These are phyloP conservation scores for Furnarius figulus DNA, from an alignment of 2,113 vertebrate genomes.

Conservation along the genomic window DNA sequence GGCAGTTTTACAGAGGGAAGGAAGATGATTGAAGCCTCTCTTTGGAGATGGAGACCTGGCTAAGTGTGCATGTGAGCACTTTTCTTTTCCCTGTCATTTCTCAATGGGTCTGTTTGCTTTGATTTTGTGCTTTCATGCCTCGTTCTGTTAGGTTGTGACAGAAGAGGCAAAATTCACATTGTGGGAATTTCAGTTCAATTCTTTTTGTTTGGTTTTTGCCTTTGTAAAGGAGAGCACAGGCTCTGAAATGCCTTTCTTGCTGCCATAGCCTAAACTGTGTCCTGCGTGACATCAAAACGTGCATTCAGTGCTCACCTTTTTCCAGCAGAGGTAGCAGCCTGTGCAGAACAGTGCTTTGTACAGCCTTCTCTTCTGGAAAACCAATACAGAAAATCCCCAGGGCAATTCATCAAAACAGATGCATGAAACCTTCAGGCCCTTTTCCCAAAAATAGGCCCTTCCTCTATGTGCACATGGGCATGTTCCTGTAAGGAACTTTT, in stretches of 20 bases:
- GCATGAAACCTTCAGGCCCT: not conserved
- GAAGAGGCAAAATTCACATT: not conserved
- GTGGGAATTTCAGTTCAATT: not conserved
- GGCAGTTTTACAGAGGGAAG: not conserved
- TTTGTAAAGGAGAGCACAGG: not conserved
- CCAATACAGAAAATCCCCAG: not conserved
- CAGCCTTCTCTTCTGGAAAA: not conserved
- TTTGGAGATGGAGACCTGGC: not conserved
- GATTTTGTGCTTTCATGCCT: not conserved
- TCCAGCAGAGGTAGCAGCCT: not conserved
- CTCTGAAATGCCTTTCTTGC: not conserved
- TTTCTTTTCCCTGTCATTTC: not conserved
- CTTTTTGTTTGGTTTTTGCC: not conserved
- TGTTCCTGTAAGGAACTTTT: not conserved
- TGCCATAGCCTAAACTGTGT: not conserved
- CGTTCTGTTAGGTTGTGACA: accelerated
- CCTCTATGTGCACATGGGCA: not conserved
- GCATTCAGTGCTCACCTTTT: not conserved
- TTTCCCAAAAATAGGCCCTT: not conserved
- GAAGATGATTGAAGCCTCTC: not conserved
- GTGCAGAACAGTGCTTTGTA: not conserved
- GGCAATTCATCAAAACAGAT: not conserved
- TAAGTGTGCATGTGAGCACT: accelerated
- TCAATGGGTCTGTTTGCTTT: not conserved
- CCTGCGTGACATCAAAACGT: not conserved